Evolutionary conservation across 37 sponge, comb jelly and placozoan species (phyloP), one percentile per base, ranked within the genome.

Genomic region (Spongia lamella): DNA sequence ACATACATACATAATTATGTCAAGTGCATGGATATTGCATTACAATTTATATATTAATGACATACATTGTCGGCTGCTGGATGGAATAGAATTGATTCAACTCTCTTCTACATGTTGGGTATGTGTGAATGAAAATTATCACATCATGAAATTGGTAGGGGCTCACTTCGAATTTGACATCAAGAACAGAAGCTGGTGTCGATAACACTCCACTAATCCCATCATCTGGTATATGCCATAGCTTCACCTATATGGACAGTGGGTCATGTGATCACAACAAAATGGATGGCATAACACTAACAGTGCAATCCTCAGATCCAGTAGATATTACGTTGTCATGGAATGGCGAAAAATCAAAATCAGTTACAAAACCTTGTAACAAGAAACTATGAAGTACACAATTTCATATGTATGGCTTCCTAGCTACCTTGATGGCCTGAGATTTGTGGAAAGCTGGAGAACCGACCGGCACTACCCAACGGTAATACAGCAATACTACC

Each of bases 281-380:
- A 71, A 5, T 20, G 14, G 22, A 7, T 67, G 13, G 20, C 27
- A 37, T 37, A 1, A 3, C 37, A 61, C 83, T 40, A 34, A 92
- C 88, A 16, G 51, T 36, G 58, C 82, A 40, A 53, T 95, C 96
- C 56, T 91, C 96, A 1, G 84, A 66, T 14, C 89, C 96, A 27
- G 89, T 95, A 2, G 89, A 84, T 54, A 95, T 63, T 31, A 95
- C 54, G 40, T 22, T 15, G 33, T 80, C 83, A 35, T 91, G 53
- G 61, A 95, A 95, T 14, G 96, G 92, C 27, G 96, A 95, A 61
- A 95, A 95, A 24, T 73, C 73, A 69, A 95, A 83, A 62, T 95
- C 92, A 3, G 89, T 85, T 24, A 88, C 76, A 61, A 72, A 56
- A 4, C 85, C 95, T 66, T 68, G n/a, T n/a, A n/a, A 43, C 47